Percentiles rank a stretch among this genome's conserved stretches.
These are phyloP conservation scores for Reticulitermes lucifugus DNA, from an alignment of 2,888 invertebrate species.

Conservation along the genomic window DNA sequence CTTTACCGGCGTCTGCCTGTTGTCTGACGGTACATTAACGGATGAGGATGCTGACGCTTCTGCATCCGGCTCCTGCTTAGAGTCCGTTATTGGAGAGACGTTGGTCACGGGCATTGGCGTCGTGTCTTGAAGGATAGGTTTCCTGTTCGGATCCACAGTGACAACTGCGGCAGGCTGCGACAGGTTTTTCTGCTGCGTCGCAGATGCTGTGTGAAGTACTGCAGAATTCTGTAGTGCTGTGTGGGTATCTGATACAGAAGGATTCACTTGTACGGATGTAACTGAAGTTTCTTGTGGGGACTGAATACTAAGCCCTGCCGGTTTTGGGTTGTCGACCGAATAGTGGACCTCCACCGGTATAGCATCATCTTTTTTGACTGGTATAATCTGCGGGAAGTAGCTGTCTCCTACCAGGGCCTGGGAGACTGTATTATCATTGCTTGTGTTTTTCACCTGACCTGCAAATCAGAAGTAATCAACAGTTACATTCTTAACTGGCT, in stretches of 20 bases:
- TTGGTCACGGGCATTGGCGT: slow-evolving; percentile 28
- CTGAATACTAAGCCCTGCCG: not conserved
- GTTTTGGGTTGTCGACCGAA: not conserved
- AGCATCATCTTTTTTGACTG: not conserved
- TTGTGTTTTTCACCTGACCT: not conserved
- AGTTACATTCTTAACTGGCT: too few species aligned
- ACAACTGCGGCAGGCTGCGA: not conserved
- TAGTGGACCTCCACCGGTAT: not conserved
- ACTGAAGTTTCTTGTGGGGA: not conserved
- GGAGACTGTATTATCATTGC: slow-evolving; percentile 1
- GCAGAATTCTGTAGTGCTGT: not conserved
- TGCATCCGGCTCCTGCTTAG: not conserved
- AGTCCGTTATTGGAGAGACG: not conserved
- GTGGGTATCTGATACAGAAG: not conserved
- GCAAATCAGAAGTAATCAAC: not conserved
- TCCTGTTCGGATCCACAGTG: slow-evolving; percentile 36
- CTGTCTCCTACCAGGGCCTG: not conserved
- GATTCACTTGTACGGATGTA: not conserved
- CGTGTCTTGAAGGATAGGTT: slow-evolving; percentile 37
- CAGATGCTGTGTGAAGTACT: not conserved
- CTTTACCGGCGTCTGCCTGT: not conserved
- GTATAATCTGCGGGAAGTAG: not conserved
- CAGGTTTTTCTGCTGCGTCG: not conserved
- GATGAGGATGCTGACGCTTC: not conserved
- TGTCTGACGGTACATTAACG: not conserved